Evolutionary conservation across 2,797 vertebrate genomes (phyloP), one percentile per base, ranked within the genome.

Genomic region (Pyrocephalus nanus): DNA sequence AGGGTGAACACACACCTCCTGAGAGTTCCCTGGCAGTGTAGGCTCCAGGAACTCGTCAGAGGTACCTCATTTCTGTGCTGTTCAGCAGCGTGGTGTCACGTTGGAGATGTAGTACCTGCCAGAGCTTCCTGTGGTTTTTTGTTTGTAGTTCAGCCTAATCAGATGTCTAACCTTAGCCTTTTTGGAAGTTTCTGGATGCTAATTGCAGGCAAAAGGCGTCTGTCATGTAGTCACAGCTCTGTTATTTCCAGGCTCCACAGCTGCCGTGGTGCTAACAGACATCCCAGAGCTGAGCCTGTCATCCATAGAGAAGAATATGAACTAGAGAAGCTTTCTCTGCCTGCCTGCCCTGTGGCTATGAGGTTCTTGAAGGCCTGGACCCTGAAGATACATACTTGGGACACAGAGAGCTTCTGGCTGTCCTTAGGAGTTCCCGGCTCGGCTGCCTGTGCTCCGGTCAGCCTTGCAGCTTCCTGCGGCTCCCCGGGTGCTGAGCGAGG

Each of bases 41-140:
- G 58, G 4, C 57, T 58, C 3, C 3, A 26, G 78, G 34, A 74
- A 34, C 64, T 83, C 53, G 16, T 55, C 3, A 7, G 34, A 40
- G 22, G 4, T 50, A 19, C 4, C n/a, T 55, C 50, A 8, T 30
- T 64, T 73, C 67, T 77, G 9, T 54, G 79, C 47, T 22, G 9
- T 90, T 88, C 12, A 3, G 53, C 26, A 55, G 18, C 0, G 0
- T 22, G 19, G 12, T 29, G 36, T 40, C 19, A 1, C 5, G 2
- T 77, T 69, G 51, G 32, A 84, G 65, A 38, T 55, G 50, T 26
- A 26, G 27, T 42, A 62, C 30, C 36, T 86, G 76, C 51, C 51
- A 74, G 15, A 74, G 38, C 60, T 79, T 66, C 5, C 27, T 36
- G 38, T 29, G 4, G 65, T 8, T 12, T 60, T 75, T 27, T 50